Evolutionary conservation across 1,140 invertebrate genomes (phyloP).

Genomic region (Monomorium pharaonis): DNA sequence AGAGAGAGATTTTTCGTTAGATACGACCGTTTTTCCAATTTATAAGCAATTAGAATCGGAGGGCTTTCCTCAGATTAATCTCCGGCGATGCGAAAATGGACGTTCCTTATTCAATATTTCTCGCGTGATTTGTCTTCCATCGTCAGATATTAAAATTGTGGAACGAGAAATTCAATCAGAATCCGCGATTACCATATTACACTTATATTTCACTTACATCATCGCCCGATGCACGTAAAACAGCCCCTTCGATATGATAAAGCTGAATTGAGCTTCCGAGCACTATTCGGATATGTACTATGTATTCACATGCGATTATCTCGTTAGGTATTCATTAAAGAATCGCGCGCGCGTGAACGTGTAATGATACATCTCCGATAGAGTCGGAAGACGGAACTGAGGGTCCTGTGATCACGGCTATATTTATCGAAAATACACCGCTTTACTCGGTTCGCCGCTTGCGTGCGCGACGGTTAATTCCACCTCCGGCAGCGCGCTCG

Average conservation of each 20-base stretch:
- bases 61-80: neutral
- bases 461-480: constrained; percentile 40
- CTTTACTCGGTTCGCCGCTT: constrained; percentile 24
- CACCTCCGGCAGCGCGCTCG: constrained; percentile 24
- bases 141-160: constrained; percentile 32
- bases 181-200: constrained; percentile 44
- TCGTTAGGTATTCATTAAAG: constrained; percentile 56
- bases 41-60: neutral
- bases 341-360: neutral
- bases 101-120: constrained; percentile 45
- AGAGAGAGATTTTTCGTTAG: neutral
- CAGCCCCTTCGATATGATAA: neutral
- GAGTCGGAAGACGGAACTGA: constrained; percentile 24
- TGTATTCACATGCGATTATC: constrained; percentile 36
- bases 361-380: neutral
- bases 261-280: constrained; percentile 1
- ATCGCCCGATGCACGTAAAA: constrained; percentile 10
- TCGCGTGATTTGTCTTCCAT: constrained; percentile 35
- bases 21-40: neutral
- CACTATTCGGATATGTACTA: neutral
- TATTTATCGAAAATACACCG: constrained; percentile 39
- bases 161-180: constrained; percentile 51
- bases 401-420: constrained; percentile 7
- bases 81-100: neutral
- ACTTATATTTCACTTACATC: constrained; percentile 32